A percentile compares a stretch with the other conserved stretches of the same genome.
Evolutionary conservation across 2,888 invertebrate genomes (phyloP).

Genomic region (Coleophora flavipennella): DNA sequence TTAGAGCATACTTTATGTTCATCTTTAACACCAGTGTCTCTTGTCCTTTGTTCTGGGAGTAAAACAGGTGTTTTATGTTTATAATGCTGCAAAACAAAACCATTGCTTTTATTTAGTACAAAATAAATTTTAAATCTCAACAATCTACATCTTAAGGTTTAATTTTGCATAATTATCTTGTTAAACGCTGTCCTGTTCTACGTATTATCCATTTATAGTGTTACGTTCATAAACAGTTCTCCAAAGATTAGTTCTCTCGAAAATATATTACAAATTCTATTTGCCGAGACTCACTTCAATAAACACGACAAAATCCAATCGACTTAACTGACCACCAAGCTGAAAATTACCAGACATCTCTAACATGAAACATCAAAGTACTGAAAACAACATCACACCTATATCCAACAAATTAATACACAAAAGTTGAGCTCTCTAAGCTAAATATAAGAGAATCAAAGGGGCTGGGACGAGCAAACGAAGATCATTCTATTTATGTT

Average conservation of each 20-base stretch:
- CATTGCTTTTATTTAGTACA: neutral
- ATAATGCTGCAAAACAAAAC: conserved; percentile 5
- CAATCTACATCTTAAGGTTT: no score
- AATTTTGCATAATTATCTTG: no score
- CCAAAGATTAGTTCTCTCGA: no score
- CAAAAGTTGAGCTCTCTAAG: conserved; percentile 54
- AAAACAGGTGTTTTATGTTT: conserved; percentile 10
- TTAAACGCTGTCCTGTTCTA: no score
- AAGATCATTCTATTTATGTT: conserved; percentile 71
- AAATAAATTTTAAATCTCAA: no score
- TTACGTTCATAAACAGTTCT: no score
- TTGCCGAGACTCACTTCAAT: conserved; percentile 26
- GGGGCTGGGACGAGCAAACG: conserved; percentile 56
- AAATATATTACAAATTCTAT: conserved; percentile 15
- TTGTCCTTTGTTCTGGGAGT: conserved; percentile 17
- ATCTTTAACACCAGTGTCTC: conserved; percentile 29
- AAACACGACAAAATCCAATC: conserved; percentile 28
- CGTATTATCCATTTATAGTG: no score
- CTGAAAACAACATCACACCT: conserved; percentile 43
- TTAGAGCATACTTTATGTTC: conserved; percentile 50
- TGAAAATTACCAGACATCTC: conserved; percentile 61
- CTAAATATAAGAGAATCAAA: conserved; percentile 71
- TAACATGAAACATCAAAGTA: conserved; percentile 67
- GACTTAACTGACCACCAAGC: conserved; percentile 35
- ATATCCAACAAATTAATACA: conserved; percentile 64